These are phyloP conservation scores for Gymnopithys bicolor DNA, from an alignment of 2,797 vertebrate genomes.

Conservation along the genomic window DNA sequence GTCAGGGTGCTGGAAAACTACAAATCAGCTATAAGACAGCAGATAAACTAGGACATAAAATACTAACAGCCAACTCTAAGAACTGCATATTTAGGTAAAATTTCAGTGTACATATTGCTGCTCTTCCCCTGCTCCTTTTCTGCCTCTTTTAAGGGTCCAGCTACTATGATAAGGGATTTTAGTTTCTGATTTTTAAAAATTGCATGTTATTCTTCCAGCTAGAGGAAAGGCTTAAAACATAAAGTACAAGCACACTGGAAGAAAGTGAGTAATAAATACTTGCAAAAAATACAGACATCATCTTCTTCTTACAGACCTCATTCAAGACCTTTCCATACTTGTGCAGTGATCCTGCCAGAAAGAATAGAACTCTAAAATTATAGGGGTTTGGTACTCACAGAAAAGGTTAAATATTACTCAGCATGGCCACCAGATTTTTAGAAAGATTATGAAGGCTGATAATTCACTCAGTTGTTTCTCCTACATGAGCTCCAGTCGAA, in stretches of 20 bases:
- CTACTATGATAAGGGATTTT: not conserved
- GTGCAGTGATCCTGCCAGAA: not conserved
- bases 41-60: not conserved
- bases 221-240: not conserved
- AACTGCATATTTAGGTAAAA: not conserved
- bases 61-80: not conserved
- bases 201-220: not conserved
- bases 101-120: not conserved
- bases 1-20: not conserved
- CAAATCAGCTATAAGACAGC: not conserved
- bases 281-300: not conserved
- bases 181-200: not conserved
- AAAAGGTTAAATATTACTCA: not conserved
- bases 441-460: not conserved
- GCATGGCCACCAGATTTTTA: not conserved
- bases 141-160: not conserved
- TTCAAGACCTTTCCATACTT: not conserved
- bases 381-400: not conserved
- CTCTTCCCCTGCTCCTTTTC: not conserved
- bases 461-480: not conserved
- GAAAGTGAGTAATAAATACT: not conserved
- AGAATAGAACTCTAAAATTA: not conserved
- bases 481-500: not conserved
- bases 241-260: not conserved
- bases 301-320: not conserved